Conservation (phyloP, 2,888 invertebrate genomes). For the Acanthosepion pharaonis region DNA sequence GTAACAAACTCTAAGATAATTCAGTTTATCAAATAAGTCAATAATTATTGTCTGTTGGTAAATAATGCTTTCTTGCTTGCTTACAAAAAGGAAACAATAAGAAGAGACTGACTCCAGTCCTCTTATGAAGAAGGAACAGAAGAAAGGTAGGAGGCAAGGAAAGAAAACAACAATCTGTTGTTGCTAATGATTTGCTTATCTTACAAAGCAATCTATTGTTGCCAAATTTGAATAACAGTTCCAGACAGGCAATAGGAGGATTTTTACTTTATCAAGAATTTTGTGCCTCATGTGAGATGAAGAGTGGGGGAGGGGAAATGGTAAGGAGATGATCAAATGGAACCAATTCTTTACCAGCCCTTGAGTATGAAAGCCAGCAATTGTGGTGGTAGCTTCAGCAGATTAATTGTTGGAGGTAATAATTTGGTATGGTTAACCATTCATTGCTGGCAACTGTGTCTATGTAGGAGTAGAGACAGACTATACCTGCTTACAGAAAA, state of each 20-base stretch:
- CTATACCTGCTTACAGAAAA: background rate
- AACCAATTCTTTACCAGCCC: background rate
- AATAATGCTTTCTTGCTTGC: no score
- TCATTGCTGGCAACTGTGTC: background rate
- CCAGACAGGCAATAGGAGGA: background rate
- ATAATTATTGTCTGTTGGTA: no score
- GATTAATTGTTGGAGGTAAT: background rate
- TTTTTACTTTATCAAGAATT: background rate
- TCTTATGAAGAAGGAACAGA: background rate
- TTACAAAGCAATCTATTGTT: background rate
- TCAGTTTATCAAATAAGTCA: no score
- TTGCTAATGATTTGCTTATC: constrained; percentile 33
- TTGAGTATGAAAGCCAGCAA: constrained; percentile 18
- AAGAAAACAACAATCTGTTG: background rate
- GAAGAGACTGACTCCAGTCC: no score
- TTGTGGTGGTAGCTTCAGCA: background rate
- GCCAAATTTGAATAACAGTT: background rate
- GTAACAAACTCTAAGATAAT: no score
- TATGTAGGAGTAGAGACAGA: background rate
- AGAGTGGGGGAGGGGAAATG: background rate
- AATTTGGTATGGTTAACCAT: constrained; percentile 20
- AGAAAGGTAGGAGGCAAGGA: background rate
- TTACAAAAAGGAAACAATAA: no score
- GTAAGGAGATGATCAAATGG: background rate
- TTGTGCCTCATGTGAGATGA: background rate